Conservation (phyloP, 1,140 invertebrate genomes). For the Helicoverpa zea region DNA sequence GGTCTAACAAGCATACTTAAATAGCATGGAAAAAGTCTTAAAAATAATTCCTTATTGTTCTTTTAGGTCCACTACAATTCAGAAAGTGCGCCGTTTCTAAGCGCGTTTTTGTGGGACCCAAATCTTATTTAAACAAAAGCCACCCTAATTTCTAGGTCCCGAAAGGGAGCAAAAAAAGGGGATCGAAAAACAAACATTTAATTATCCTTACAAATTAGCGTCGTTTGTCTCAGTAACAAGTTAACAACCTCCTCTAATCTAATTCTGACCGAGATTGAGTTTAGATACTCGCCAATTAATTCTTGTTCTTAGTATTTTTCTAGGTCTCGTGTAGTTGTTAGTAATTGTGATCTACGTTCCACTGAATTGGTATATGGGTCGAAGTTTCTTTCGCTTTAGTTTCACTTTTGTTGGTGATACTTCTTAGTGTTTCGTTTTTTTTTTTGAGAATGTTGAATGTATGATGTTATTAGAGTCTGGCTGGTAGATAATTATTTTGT, state of each 20-base stretch:
- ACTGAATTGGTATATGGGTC: background rate
- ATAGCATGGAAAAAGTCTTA: no score
- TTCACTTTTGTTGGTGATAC: conserved; percentile 6
- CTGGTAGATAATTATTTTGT: no score
- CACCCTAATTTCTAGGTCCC: background rate
- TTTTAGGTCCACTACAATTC: no score
- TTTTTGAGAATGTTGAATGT: background rate
- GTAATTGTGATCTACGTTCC: background rate
- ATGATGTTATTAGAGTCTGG: background rate
- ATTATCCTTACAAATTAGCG: conserved; percentile 37
- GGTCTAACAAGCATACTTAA: no score
- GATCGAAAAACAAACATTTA: conserved; percentile 32
- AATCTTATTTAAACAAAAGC: conserved; percentile 20
- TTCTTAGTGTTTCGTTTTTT: background rate
- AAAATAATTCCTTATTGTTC: no score
- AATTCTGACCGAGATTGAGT: conserved; percentile 38
- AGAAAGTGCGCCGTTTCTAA: no score
- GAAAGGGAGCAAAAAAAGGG: conserved; percentile 19
- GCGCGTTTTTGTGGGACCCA: no score
- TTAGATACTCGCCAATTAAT: conserved; percentile 35
- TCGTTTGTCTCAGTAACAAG: conserved; percentile 39
- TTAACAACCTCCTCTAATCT: conserved; percentile 35
- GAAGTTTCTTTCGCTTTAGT: background rate
- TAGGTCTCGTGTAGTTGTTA: background rate
- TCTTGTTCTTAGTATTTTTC: conserved; percentile 38